Evolutionary conservation across 2,797 vertebrate genomes (phyloP).

Genomic region (Potorous gilbertii): DNA sequence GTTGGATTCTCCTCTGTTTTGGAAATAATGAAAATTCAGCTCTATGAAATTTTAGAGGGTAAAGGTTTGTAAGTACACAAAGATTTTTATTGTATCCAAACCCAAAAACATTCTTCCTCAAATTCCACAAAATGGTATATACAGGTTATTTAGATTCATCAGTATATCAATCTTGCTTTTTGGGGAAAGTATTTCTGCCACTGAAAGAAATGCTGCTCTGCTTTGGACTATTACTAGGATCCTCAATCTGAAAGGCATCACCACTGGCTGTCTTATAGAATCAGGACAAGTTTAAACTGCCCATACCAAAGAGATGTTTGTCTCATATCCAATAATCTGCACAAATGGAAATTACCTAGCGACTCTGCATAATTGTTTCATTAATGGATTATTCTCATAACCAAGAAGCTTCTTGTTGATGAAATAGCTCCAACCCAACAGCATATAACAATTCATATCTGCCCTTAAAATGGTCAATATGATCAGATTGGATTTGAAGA

Average conservation of each 20-base stretch:
- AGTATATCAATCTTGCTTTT: background rate
- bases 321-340: background rate
- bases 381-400: background rate
- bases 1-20: background rate
- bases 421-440: background rate
- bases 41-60: background rate
- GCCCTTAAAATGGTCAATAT: background rate
- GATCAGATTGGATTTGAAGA: background rate
- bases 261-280: background rate
- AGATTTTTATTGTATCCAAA: background rate
- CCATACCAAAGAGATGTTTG: background rate
- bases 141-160: background rate
- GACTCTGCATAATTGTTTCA: background rate
- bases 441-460: background rate
- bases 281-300: background rate
- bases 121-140: background rate
- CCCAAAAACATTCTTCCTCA: background rate
- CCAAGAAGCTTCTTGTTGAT: background rate
- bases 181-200: background rate
- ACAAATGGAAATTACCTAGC: background rate
- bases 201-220: background rate
- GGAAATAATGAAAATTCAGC: conserved; percentile 16
- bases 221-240: background rate
- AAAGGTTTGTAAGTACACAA: background rate
- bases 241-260: background rate